Percentiles rank a stretch among this genome's conserved stretches.
phyloP scores from a whole-genome alignment of 2,113 vertebrate species.

The Sisor rabdophorus region DNA sequence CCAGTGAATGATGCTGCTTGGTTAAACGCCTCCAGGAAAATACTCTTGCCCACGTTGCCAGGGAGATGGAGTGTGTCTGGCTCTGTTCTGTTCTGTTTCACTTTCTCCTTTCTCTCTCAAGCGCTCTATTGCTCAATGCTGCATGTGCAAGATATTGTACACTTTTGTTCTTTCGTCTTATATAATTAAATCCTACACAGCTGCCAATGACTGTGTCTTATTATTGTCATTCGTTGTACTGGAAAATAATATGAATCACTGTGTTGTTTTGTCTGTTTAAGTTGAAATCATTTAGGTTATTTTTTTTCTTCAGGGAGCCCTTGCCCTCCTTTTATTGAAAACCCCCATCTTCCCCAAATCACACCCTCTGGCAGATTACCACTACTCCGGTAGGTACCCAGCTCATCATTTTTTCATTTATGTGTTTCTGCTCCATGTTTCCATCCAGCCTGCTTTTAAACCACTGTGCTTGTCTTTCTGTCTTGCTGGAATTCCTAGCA shows the following conservation, averaged over 20 bases:
- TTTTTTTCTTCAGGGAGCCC: constrained; percentile 73
- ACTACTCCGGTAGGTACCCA: constrained; percentile 85
- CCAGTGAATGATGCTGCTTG: constrained; percentile 30
- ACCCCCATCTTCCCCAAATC: constrained; percentile 71
- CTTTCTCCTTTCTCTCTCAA: constrained; percentile 37
- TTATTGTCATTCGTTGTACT: constrained; percentile 22
- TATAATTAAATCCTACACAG: constrained; percentile 7
- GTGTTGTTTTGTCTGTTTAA: not conserved
- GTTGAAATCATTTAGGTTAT: constrained; percentile 9
- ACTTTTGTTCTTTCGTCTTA: constrained; percentile 24
- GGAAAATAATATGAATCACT: not conserved
- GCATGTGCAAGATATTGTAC: constrained; percentile 4
- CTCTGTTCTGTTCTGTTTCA: constrained; percentile 28
- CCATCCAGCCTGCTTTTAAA: not conserved
- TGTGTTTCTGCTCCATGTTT: not conserved
- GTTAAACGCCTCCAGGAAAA: constrained; percentile 51
- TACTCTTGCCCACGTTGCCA: constrained; percentile 60
- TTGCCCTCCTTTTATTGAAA: constrained; percentile 83
- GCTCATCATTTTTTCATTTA: constrained; percentile 6
- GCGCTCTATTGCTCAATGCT: constrained; percentile 8
- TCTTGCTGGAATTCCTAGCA: constrained; percentile 27
- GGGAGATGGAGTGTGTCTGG: constrained; percentile 58
- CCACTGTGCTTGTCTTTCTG: not conserved
- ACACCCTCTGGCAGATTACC: constrained; percentile 82
- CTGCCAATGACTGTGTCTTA: constrained; percentile 6